Percentiles rank a stretch among this genome's conserved stretches.
Evolutionary conservation across 2,797 vertebrate genomes (phyloP).

Genomic region (Chloroceryle amazona): DNA sequence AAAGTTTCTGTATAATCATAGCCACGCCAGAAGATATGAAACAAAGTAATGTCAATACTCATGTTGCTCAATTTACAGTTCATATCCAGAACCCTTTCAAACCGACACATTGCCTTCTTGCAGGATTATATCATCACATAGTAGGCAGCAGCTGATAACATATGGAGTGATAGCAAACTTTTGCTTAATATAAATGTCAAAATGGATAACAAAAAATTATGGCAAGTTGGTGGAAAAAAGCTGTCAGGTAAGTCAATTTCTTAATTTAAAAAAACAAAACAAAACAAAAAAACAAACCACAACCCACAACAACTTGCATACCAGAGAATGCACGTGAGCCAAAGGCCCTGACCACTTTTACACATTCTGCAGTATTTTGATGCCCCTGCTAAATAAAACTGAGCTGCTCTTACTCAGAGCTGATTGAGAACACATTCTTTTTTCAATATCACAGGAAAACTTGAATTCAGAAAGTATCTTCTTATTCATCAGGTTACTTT

Average conservation of each 20-base stretch:
- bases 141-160: constrained; percentile 47
- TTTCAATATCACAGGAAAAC: constrained; percentile 21
- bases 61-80: constrained; percentile 32
- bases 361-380: constrained; percentile 50
- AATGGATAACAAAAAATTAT: constrained; percentile 63
- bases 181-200: constrained; percentile 60
- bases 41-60: background rate
- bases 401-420: background rate
- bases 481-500: background rate
- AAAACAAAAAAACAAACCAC: too few species aligned
- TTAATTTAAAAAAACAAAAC: constrained; percentile 63
- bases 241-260: constrained; percentile 66
- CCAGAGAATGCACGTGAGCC: constrained; percentile 73
- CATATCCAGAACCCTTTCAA: constrained; percentile 18
- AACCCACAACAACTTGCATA: background rate
- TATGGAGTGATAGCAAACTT: constrained; percentile 4
- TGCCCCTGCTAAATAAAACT: background rate
- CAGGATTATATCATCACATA: background rate
- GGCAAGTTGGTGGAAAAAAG: constrained; percentile 63
- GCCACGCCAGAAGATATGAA: background rate
- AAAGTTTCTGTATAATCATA: constrained; percentile 2
- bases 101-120: background rate
- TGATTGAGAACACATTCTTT: background rate
- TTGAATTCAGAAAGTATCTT: background rate
- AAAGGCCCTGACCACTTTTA: constrained; percentile 51